Conservation (phyloP, 2,113 vertebrate species). For the Ibidorhyncha struthersii region DNA sequence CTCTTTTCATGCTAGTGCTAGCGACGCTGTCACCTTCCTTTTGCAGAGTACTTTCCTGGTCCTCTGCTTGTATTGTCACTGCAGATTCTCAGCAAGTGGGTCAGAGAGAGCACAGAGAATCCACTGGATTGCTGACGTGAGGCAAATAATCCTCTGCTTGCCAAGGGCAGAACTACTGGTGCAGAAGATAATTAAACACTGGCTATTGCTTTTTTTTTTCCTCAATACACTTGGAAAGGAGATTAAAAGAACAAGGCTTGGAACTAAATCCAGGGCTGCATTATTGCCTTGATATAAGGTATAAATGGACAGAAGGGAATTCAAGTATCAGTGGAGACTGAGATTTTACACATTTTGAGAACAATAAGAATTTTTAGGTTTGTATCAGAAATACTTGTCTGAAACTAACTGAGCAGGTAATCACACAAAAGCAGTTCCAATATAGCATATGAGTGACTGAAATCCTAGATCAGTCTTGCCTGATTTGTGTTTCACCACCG, state of each 20-base stretch:
- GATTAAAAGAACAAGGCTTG: conserved; percentile 31
- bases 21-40: neutral
- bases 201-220: neutral
- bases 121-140: neutral
- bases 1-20: neutral
- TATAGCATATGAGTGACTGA: neutral
- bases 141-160: neutral
- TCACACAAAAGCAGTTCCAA: neutral
- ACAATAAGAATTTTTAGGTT: neutral
- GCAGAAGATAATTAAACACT: conserved; percentile 44
- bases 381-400: neutral
- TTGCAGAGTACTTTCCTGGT: neutral
- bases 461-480: neutral
- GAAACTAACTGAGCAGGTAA: neutral
- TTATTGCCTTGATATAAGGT: neutral
- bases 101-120: neutral
- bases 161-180: neutral
- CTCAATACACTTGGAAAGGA: neutral
- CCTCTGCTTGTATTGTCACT: neutral
- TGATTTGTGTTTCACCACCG: neutral
- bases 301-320: conserved; percentile 1
- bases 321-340: neutral
- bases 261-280: conserved; percentile 1
- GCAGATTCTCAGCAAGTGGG: neutral
- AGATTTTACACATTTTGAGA: neutral